Conservation (phyloP, 2,888 invertebrate genomes). For the Xestia rhomboidea region DNA sequence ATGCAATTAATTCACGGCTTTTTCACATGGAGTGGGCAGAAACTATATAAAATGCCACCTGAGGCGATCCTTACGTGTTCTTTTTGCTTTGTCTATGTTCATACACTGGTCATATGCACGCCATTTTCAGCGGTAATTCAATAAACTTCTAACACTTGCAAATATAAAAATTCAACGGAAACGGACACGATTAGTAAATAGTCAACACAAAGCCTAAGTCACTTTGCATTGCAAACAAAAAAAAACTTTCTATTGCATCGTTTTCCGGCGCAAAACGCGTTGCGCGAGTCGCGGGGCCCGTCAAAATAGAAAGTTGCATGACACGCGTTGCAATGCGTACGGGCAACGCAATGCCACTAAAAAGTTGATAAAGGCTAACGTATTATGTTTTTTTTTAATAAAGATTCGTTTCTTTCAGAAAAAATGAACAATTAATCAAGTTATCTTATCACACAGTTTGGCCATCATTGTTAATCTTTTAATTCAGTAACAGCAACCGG, state of each 20-base stretch:
- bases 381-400: conserved; percentile 10
- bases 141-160: not conserved
- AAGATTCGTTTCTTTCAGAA: not conserved
- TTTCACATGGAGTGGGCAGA: not conserved
- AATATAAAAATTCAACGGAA: conserved; percentile 2
- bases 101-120: no score
- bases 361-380: conserved; percentile 6
- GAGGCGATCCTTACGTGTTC: not conserved
- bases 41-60: not conserved
- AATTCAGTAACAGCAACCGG: not conserved
- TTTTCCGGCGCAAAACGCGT: conserved; percentile 74
- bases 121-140: not conserved
- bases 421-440: not conserved
- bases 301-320: conserved; percentile 88
- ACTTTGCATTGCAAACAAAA: conserved; percentile 73
- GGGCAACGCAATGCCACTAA: conserved; percentile 66
- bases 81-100: not conserved
- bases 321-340: conserved; percentile 80
- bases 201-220: conserved; percentile 52
- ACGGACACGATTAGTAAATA: conserved; percentile 47
- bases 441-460: not conserved
- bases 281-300: conserved; percentile 66
- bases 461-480: not conserved
- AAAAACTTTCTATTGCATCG: conserved; percentile 84
- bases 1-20: not conserved